Base-by-base conservation (phyloP, 1,140 invertebrate genomes). In the Cyclargus thomasi region DNA sequence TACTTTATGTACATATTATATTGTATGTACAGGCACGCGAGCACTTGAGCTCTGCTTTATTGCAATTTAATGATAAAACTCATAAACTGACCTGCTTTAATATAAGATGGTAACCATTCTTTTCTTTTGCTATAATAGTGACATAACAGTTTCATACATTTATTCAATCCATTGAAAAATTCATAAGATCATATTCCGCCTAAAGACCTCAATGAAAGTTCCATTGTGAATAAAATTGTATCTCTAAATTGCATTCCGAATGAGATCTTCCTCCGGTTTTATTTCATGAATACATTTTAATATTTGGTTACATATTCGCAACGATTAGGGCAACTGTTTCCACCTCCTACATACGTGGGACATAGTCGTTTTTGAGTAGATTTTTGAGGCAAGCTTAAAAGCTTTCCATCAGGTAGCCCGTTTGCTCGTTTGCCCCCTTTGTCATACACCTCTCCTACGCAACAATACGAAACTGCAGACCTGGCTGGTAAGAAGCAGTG, bases 111-210 rank as follows among this genome's bases (percentile, higher is more conserved):
- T 3, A 47, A 29, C 29, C 39, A 8, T 14, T 8, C 14, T 47
- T 47, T 14, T 14, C 39, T 47, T 47, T 16, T 14, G 39, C 14
- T 16, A 47, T 47, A 47, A 47, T 14, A 47, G 39, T 47, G 10
- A 47, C 14, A 39, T 39, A 47, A 47, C 11, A 47, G 14, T 47
- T 18, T 22, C 55, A 59, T 59, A 11, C 18, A 59, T 59, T 59
- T 20, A 59, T 59, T 59, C 55, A 20, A 59, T 55, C 55, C 21
- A 59, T 59, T 59, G 55, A 59, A 59, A 59, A 59, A 21, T 59
- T 59, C 55, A 59, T 59, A 59, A 59, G 18, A 59, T 21, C 55
- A 59, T 10, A 59, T 59, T 59, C 55, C 55, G 20, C 18, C 14
- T 47, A 47, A 59, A 59, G 55, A 59, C 18, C 20, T 59, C 18